Evolutionary conservation across 1,140 invertebrate species (phyloP), one percentile per base, ranked within the genome.

Genomic region (Hylaeus anthracinus): DNA sequence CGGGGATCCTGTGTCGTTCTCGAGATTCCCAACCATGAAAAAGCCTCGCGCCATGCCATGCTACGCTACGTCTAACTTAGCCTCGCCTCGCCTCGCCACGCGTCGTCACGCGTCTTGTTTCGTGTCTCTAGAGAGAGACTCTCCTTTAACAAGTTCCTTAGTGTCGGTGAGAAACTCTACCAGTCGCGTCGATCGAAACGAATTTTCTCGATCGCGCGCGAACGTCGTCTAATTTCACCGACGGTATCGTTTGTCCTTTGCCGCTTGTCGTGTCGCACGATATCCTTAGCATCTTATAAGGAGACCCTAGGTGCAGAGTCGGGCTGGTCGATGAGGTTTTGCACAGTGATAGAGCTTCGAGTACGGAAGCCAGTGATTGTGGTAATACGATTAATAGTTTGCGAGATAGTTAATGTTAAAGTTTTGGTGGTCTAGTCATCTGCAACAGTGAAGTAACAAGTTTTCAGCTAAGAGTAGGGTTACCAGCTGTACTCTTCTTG

Each of bases 111-210:
- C 60, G 26, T 61, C 39, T 45, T 37, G 55, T 69, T 58, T 51
- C 66, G 26, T 41, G 5, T 70, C 56, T 53, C 41, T 3, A 5
- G 8, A 6, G 73, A 8, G 39, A 63, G 48, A 78, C 39, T 8
- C 58, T 72, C 58, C 64, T 58, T 61, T 43, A 45, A 53, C 45
- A 78, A 72, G 67, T 72, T 63, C 76, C 58, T 72, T 56, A 39
- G 51, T n/a, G 51, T 75, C 41, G 51, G 64, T 14, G n/a, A 66
- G 43, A 43, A 51, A 37, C 37, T 37, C 3, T 56, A 65, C 26
- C 26, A 26, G 53, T 64, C 48, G 6, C 55, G 55, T 56, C 14
- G 55, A 15, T 56, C 55, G 58, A 15, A n/a, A 26, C 58, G n/a
- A 26, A 8, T 60, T 58, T 8, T 15, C 15, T 58, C n/a, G n/a